Base-by-base conservation (phyloP, 2,888 invertebrate genomes). In the Drosophila dives region DNA sequence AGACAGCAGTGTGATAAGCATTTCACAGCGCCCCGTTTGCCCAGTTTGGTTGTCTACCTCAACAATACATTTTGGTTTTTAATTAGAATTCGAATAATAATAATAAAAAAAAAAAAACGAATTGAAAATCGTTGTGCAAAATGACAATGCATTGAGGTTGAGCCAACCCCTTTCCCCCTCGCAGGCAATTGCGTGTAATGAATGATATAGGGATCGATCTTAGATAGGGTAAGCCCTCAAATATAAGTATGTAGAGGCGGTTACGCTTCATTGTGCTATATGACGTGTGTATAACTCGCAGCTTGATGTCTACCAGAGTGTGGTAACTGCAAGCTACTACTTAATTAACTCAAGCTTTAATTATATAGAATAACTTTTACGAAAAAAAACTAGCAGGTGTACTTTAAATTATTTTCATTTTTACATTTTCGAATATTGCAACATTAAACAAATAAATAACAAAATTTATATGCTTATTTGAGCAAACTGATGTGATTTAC, bases 261-360 rank as follows among this genome's bases (percentile, higher is more conserved):
- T 83, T 89, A 90, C 83, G 90, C 87, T 77, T 90, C 80, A 86
- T 89, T 90, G 89, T 87, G 87, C 75, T 86, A 69, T 77, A 89
- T 89, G 81, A 86, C 87, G 87, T 86, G 86, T 83, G 68, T 71
- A 72, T 89, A 87, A 90, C 82, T 90, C 78, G 51, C 69, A 72
- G 64, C 42, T 33, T 68, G 72, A 59, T 77, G 72, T 55, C 54
- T 42, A 51, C 60, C 48, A 45, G 64, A 59, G 60, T 64, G 48
- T 17, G 50, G 48, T 59, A 56, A 34, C 53, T 34, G 53, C 36
- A 42, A 63, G 20, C 51, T 62, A 56, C 15, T 49, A 55, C 53
- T 51, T 53, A 64, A 50, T 65, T 66, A 62, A 29, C 60, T 45
- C 23, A 26, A 59, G 33, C 38, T 50, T 56, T 72, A 78, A 80